Base-by-base conservation (phyloP, 2,797 vertebrate genomes). In the Pagetopsis macropterus region DNA sequence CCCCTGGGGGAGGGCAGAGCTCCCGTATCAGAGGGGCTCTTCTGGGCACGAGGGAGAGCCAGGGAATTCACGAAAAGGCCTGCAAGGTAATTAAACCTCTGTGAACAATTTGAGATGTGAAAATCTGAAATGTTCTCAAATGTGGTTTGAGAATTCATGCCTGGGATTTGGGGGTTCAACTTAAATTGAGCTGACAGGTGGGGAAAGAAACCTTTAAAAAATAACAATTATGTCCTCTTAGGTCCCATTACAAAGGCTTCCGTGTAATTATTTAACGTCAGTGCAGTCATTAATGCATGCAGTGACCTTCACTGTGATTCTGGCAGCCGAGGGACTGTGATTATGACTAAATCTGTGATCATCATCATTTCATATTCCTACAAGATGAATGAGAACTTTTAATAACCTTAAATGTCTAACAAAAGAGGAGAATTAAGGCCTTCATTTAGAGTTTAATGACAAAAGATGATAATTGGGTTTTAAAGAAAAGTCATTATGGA, bases 11-110 rank as follows among this genome's bases (percentile, higher is more conserved):
- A 68, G 57, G 72, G 49, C 59, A 21, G 45, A 44, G 72, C 62
- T 67, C 55, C 75, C 33, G 31, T 6, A 43, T 55, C 70, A 13
- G 81, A 31, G 10, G 72, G 40, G 46, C 70, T 66, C 14, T 65
- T 83, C 54, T 87, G 83, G 44, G 79, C 90, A 67, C 67, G 85
- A 72, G 90, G 91, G 46, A 92, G 72, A 70, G 65, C 80, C 79
- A 88, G 43, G 45, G 57, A 78, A 52, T 86, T 83, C 78, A 89
- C 79, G 58, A 91, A 85, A 61, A 92, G 64, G 43, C 84, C 92
- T 93, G 84, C 17, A 84, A 72, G 67, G 81, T 79, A 87, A 82
- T 70, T 58, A 72, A 82, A 81, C 62, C 72, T 74, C 67, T 74
- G 65, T 82, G 64, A 84, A 67, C 56, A 72, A 67, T 68, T 46